A percentile compares a stretch with the other conserved stretches of the same genome.
Evolutionary conservation across 2,113 vertebrate species (phyloP).

Genomic region (Jacana jacana): DNA sequence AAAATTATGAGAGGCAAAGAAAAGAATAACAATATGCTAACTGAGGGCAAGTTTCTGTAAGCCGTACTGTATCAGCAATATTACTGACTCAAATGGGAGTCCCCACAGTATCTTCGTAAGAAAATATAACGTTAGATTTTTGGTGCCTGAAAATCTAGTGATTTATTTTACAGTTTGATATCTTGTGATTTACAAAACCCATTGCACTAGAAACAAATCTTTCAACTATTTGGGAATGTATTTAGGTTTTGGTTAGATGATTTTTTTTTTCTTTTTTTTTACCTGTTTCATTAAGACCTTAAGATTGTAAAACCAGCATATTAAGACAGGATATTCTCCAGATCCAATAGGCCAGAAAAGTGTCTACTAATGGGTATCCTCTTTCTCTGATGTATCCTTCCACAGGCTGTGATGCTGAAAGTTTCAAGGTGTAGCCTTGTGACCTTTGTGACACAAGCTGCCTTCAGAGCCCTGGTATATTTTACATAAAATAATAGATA

Average conservation of each 20-base stretch:
- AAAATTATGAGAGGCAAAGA: not conserved
- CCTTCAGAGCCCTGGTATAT: not conserved
- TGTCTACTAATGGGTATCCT: not conserved
- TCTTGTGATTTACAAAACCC: constrained; percentile 21
- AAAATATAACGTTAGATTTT: constrained; percentile 23
- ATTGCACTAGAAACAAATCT: not conserved
- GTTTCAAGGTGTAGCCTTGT: not conserved
- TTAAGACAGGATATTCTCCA: not conserved
- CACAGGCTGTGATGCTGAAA: not conserved
- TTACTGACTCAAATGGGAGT: not conserved
- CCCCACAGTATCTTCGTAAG: not conserved
- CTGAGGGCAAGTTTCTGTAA: constrained; percentile 27
- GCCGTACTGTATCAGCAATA: not conserved
- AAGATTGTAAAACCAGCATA: not conserved
- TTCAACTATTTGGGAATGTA: not conserved
- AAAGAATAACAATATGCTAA: constrained; percentile 48
- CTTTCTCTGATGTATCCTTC: not conserved
- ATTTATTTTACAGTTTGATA: constrained; percentile 48
- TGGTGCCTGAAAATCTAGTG: not conserved
- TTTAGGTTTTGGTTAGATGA: not conserved
- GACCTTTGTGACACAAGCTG: not conserved
- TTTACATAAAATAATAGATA: not conserved
- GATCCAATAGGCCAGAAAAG: not conserved
- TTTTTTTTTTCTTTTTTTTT: not conserved
- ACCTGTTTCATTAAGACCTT: not conserved